These are phyloP conservation scores for Mesitornis unicolor DNA, from an alignment of 2,113 vertebrate genomes.

Conservation along the genomic window DNA sequence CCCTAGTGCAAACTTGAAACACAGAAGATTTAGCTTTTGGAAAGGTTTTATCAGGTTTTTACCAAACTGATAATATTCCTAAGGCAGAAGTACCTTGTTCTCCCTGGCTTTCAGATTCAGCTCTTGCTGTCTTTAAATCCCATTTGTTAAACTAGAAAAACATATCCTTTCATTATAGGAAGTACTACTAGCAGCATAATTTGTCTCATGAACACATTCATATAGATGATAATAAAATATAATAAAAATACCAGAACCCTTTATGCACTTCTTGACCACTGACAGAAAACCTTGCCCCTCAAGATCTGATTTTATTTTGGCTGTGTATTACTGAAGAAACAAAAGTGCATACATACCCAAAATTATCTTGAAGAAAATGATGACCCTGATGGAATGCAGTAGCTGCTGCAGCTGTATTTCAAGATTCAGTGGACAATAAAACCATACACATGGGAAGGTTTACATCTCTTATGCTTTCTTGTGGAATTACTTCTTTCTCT, in stretches of 20 bases:
- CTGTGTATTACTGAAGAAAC: background rate
- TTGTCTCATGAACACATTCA: background rate
- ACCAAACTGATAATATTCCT: background rate
- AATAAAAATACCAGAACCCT: background rate
- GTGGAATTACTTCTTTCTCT: background rate
- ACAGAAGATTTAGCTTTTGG: background rate
- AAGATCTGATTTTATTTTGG: background rate
- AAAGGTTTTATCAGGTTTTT: background rate
- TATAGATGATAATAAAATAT: background rate
- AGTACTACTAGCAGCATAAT: background rate
- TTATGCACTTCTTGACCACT: background rate
- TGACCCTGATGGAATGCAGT: constrained; percentile 28
- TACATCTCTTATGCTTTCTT: background rate
- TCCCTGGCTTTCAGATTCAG: background rate
- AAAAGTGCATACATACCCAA: constrained; percentile 24
- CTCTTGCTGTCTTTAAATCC: background rate
- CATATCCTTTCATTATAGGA: background rate
- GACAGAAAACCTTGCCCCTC: background rate
- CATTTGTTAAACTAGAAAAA: background rate
- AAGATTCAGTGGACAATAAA: constrained; percentile 4
- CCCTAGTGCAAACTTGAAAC: background rate
- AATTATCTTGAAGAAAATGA: constrained; percentile 23
- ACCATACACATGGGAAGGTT: background rate
- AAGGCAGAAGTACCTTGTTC: background rate
- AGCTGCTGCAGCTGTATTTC: constrained; percentile 9